These are phyloP conservation scores for Lottia scabra DNA, from an alignment of 2,888 invertebrate species.

Conservation along the genomic window DNA sequence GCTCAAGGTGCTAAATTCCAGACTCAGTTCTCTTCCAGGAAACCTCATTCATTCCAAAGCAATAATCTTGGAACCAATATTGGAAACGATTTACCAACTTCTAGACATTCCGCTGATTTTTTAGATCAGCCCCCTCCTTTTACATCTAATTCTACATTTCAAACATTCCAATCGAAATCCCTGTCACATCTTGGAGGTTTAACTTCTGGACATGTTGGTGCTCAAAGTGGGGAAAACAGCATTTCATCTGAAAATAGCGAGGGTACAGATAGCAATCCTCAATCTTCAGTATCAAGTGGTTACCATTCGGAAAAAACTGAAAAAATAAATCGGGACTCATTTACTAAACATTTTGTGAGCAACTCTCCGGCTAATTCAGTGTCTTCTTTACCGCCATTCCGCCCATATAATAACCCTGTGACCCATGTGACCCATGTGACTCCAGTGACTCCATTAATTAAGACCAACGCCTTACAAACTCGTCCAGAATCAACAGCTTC, in stretches of 20 bases:
- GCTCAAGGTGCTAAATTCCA: background rate
- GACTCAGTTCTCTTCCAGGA: background rate
- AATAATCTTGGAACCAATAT: background rate
- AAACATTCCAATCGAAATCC: background rate
- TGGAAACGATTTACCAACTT: background rate
- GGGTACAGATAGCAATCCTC: conserved; percentile 37
- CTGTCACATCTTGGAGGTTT: background rate
- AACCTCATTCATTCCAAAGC: background rate
- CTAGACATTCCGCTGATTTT: background rate
- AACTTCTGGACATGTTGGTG: background rate
- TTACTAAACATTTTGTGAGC: conserved; percentile 33
- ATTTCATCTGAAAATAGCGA: conserved; percentile 44
- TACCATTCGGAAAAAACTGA: conserved; percentile 33
- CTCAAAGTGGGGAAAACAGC: conserved; percentile 42
- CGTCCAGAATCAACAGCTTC: conserved; percentile 59
- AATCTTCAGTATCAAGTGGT: conserved; percentile 39
- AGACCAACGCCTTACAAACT: conserved; percentile 32
- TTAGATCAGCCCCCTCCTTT: background rate
- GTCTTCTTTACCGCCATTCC: conserved; percentile 42
- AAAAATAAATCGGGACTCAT: conserved; percentile 25
- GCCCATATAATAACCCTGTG: conserved; percentile 26
- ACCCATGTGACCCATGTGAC: conserved; percentile 18
- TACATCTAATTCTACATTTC: background rate
- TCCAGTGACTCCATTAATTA: conserved; percentile 29
- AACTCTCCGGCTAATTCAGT: conserved; percentile 26